Base-by-base conservation (phyloP, 2,797 vertebrate genomes). In the Cryptoprocta ferox region DNA sequence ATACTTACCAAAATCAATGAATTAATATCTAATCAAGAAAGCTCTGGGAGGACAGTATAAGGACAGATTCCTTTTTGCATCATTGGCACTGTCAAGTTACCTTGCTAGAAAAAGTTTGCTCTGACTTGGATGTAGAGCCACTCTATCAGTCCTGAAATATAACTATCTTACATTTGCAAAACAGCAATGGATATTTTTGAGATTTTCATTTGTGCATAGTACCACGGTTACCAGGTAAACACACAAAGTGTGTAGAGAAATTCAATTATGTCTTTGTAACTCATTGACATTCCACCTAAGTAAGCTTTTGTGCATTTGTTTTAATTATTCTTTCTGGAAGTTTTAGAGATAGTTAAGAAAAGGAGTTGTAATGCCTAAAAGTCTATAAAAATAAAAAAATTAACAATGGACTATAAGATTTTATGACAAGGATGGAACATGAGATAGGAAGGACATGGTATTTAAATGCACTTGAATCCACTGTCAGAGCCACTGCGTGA, bases 321-420 rank as follows among this genome's bases (percentile, higher is more conserved):
- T 96, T 66, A 65, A 94, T 91, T 82, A 66, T 91, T 95, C 30
- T 97, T 91, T 82, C 30, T 65, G 61, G 65, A 93, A 42, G 9
- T 53, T 78, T 98, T 75, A 45, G 80, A 90, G 15, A 59, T 18
- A 93, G 56, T 90, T 89, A 97, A 89, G 30, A 80, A 56, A 87
- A 83, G n/a, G 18, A 61, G 18, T 80, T 59, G 73, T 71, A 83
- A 61, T 95, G 24, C 11, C 28, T 88, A 48, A 21, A 96, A 94
- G 8, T 39, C 37, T 89, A 66, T 89, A 96, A 48, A 90, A 63
- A 21, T 88, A 48, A 71, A 82, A 66, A 76, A 76, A 32, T n/a
- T 61, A 78, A 70, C 28, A 96, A 42, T 71, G 26, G 2, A n/a
- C 24, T 73, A 4, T 81, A 92, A 92, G 56, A 75, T 68, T 96